phyloP scores from a whole-genome alignment of 1,140 invertebrate genomes.

The Aphelenchoides avenae region DNA sequence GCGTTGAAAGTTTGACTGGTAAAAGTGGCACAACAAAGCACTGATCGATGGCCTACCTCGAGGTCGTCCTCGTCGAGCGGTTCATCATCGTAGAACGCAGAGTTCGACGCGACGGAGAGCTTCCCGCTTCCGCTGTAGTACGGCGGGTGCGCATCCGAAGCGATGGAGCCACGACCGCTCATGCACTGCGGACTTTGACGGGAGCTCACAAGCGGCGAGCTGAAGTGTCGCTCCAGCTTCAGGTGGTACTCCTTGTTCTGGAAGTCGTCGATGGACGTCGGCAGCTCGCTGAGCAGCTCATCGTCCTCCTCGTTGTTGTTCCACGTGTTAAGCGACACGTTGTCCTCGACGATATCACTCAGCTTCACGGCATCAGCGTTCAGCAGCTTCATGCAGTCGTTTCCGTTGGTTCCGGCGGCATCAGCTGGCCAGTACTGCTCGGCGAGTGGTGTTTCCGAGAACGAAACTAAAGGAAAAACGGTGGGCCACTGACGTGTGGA shows the following conservation, averaged over 20 bases:
- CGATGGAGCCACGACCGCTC: not conserved
- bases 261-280: conserved; percentile 21
- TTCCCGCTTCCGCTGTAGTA: conserved; percentile 4
- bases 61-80: conserved; percentile 22
- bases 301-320: conserved; percentile 3
- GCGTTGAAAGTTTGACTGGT: too few relatives aligned
- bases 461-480: too few relatives aligned
- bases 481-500: too few relatives aligned
- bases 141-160: not conserved
- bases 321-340: not conserved
- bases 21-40: too few relatives aligned
- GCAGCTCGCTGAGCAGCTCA: conserved; percentile 8
- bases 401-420: too few relatives aligned
- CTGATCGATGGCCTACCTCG: too few relatives aligned
- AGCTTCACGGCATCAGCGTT: too few relatives aligned
- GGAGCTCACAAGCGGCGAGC: conserved; percentile 7
- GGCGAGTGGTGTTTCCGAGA: too few relatives aligned
- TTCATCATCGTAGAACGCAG: conserved; percentile 8
- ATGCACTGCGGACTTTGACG: too few relatives aligned
- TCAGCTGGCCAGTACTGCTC: too few relatives aligned
- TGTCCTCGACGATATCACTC: too few relatives aligned
- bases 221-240: conserved; percentile 12
- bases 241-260: conserved; percentile 14
- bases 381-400: too few relatives aligned
- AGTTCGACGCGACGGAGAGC: conserved; percentile 7